Evolutionary conservation across 2,888 invertebrate genomes (phyloP), one percentile per base, ranked within the genome.

Genomic region (Cephus runcator): DNA sequence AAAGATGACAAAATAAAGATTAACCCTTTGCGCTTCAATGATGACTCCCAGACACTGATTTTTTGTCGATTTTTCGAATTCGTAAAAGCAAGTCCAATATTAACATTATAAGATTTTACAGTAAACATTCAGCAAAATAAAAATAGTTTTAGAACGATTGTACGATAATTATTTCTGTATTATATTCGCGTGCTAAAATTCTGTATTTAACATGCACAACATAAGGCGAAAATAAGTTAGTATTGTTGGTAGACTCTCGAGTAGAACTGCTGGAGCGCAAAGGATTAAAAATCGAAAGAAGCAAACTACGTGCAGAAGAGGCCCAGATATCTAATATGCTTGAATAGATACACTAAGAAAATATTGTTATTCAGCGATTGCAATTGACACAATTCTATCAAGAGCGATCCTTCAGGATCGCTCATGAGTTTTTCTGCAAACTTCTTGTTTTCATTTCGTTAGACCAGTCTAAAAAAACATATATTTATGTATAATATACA

Each of bases 401-500:
- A 56, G 56, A 56, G 23, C 56, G 23, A 56, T 56, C 56, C 56
- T 9, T 0, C 0, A 56, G 56, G 56, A 56, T 23, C 2, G 6
- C 56, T 56, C 56, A 9, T 23, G 23, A 56, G 9, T 56, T 56
- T 9, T 23, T 56, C 15, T 23, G 56, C 23, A 23, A 23, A 56
- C 56, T 56, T 56, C 56, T 56, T 40, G 40, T 40, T 56, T 56
- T 56, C 56, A 15, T 56, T 56, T 56, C 56, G 15, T 56, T 56
- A 23, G 23, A 23, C 6, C 56, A 56, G 23, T 56, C 79, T 83
- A 81, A 81, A 82, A 82, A 80, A 84, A 80, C 79, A 80, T 78
- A 56, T 12, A 73, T 73, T 76, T 73, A 79, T 23, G 9, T 79
- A 79, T 76, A 78, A 81, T 77, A 71, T 69, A 31, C 33, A 73